A percentile compares a stretch with the other conserved stretches of the same genome.
phyloP scores from a whole-genome alignment of 2,888 invertebrate species.

The Coenonympha arcania region DNA sequence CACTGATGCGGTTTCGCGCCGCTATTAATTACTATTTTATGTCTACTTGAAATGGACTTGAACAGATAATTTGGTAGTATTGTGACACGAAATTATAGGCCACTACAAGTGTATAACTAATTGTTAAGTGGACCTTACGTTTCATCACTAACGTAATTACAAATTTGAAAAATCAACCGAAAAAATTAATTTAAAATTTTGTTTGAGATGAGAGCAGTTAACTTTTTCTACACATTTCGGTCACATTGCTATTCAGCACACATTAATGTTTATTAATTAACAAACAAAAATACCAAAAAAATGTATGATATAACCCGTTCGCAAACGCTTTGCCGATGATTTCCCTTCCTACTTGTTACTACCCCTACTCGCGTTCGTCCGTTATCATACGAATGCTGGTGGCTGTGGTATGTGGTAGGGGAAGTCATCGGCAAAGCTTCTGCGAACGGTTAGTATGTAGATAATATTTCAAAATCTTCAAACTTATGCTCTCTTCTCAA shows the following conservation, averaged over 20 bases:
- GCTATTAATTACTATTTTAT: too few species aligned
- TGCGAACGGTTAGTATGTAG: too few species aligned
- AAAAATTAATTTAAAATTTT: slow-evolving; percentile 35
- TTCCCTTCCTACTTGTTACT: too few species aligned
- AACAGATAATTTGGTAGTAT: too few species aligned
- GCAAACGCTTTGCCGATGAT: too few species aligned
- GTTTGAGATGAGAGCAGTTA: slow-evolving; percentile 50
- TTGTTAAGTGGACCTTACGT: slow-evolving; percentile 52
- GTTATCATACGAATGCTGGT: too few species aligned
- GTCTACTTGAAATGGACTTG: too few species aligned
- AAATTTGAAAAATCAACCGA: slow-evolving; percentile 41
- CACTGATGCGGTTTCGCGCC: too few species aligned
- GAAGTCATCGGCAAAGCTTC: too few species aligned
- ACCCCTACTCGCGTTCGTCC: too few species aligned
- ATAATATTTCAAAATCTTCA: slow-evolving; percentile 36
- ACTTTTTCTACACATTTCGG: slow-evolving; percentile 40
- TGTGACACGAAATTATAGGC: slow-evolving; percentile 39
- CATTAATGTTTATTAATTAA: slow-evolving; percentile 37
- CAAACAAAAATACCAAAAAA: slow-evolving; percentile 29
- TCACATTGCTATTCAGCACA: slow-evolving; percentile 60
- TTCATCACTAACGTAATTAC: slow-evolving; percentile 46
- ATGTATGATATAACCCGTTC: too few species aligned
- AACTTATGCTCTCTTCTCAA: slow-evolving; percentile 49
- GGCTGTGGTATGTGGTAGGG: too few species aligned
- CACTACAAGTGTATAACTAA: slow-evolving; percentile 44